Base-by-base conservation (phyloP, 2,888 invertebrate species). In the Tuberolachnus salignus region DNA sequence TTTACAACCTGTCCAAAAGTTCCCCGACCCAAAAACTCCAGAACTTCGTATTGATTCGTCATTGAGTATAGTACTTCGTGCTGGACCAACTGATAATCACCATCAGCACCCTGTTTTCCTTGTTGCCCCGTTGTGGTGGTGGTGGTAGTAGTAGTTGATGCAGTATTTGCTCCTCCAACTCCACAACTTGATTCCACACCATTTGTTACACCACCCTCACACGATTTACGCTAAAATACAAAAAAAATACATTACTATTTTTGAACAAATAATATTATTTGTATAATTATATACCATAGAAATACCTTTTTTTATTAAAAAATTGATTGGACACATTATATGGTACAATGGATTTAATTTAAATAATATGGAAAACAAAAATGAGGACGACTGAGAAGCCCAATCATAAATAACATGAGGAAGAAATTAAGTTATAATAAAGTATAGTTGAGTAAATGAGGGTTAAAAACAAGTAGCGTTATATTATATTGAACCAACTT, bases 1-100 rank as follows among this genome's bases (percentile, higher is more conserved):
- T 99, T 99, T 85, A 99, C 99, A 85, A 99, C 99, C 87, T 92
- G 91, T 83, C 98, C 98, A 88, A 99, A 99, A 83, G 98, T 99
- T 84, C 99, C 99, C 84, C 99, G 92, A 83, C 99, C 99, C 85
- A 99, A 91, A 88, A 99, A 99, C 89, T 99, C 98, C 87, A 98
- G 89, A 85, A 98, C 98, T 81, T 84, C 91, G 87, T 92, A 98
- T 88, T 97, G 94, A 84, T 95, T 95, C 85, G 95, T 95, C 90
- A 95, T 92, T 84, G 98, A 98, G 88, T 95, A 97, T 85, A 98
- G 92, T 83, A 97, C 88, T 89, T 98, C 98, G 88, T 98, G 98
- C 87, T 98, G 97, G 83, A 98, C 97, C 86, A 98, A 90, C 88
- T 97, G 96, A 88, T 98, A 98, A 89, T 98, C 98, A 82, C 98